Conservation (phyloP, 2,113 vertebrate species). For the Spea multiplicata region DNA sequence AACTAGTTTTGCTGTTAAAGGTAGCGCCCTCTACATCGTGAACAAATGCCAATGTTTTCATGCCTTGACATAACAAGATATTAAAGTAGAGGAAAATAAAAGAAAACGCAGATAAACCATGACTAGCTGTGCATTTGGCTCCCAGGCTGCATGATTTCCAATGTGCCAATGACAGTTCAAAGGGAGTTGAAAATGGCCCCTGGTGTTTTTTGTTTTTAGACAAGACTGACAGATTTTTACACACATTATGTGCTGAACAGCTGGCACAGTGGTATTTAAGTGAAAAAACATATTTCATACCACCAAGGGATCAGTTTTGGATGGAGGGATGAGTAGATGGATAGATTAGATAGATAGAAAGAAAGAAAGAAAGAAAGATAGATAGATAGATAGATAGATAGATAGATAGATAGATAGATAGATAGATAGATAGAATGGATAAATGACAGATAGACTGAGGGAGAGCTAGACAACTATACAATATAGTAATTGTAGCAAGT, state of each 20-base stretch:
- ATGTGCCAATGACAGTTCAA: conserved; percentile 20
- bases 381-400: too few species aligned
- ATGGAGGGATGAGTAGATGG: neutral
- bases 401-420: too few species aligned
- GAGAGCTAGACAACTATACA: too few species aligned
- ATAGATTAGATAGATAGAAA: too few species aligned
- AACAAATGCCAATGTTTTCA: neutral
- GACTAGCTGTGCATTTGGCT: conserved; percentile 23
- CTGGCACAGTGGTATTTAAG: neutral
- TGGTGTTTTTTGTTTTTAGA: neutral
- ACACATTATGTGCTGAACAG: conserved; percentile 23
- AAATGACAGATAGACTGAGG: too few species aligned
- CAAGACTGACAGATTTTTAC: conserved; percentile 21
- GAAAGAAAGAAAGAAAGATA: too few species aligned
- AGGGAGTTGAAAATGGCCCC: conserved; percentile 7
- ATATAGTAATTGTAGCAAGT: too few species aligned
- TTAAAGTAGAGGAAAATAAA: conserved; percentile 9
- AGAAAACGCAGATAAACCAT: neutral
- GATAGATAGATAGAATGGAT: too few species aligned
- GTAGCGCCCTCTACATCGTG: neutral
- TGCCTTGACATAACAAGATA: neutral
- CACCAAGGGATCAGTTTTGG: conserved; percentile 7
- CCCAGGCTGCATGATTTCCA: conserved; percentile 24
- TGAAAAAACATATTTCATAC: neutral
- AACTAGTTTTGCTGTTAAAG: neutral